These are phyloP conservation scores for Lamproptera curius DNA, from an alignment of 2,888 invertebrate species.

Conservation along the genomic window DNA sequence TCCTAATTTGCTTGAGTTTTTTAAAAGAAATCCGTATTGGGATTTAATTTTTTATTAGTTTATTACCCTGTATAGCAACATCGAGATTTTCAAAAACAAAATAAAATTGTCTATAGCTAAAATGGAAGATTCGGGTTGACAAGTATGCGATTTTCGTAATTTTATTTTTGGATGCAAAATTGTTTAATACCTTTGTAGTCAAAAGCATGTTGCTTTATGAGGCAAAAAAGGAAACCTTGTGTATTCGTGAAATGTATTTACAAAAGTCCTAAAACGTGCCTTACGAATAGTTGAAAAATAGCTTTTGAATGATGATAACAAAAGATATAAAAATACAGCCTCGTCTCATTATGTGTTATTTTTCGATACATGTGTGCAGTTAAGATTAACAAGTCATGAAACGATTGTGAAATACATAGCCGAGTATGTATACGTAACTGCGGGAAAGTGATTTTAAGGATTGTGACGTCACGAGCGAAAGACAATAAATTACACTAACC, in stretches of 20 bases:
- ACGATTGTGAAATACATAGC: slow-evolving; percentile 38
- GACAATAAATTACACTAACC: slow-evolving; percentile 65
- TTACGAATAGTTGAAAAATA: slow-evolving; percentile 61
- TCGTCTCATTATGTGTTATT: slow-evolving; percentile 57
- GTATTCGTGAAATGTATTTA: slow-evolving; percentile 30
- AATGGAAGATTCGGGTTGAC: slow-evolving; percentile 73
- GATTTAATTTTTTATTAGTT: too few relatives aligned
- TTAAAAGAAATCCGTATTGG: too few relatives aligned
- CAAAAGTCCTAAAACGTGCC: slow-evolving; percentile 35
- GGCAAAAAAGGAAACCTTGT: slow-evolving; percentile 29
- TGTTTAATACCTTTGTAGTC: slow-evolving; percentile 48
- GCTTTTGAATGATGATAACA: slow-evolving; percentile 71
- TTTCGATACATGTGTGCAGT: slow-evolving; percentile 57
- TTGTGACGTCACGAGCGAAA: slow-evolving; percentile 73
- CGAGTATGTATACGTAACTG: slow-evolving; percentile 62
- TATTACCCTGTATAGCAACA: slow-evolving; percentile 21
- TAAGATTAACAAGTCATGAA: slow-evolving; percentile 54
- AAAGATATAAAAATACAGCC: slow-evolving; percentile 72
- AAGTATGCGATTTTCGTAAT: slow-evolving; percentile 69
- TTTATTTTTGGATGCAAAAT: slow-evolving; percentile 65
- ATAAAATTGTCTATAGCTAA: slow-evolving; percentile 52
- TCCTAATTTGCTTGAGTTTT: too few relatives aligned
- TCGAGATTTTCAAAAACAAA: slow-evolving; percentile 22
- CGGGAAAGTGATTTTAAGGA: slow-evolving; percentile 62
- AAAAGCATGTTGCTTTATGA: slow-evolving; percentile 37